Evolutionary conservation across 1,140 invertebrate genomes (phyloP).

Genomic region (Pseudomyrmex sp.): DNA sequence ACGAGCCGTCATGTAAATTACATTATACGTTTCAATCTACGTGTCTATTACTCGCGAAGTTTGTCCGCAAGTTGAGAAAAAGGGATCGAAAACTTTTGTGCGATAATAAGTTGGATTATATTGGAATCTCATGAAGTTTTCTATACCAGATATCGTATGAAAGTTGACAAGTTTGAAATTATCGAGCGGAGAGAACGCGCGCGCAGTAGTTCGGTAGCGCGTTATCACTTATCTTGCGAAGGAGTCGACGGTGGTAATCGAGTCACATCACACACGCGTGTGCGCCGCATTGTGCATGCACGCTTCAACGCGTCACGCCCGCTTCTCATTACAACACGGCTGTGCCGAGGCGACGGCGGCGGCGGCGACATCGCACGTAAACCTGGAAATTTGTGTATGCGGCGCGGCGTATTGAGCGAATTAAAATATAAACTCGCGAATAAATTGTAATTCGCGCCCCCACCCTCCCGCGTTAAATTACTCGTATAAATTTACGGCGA

Average conservation of each 20-base stretch:
- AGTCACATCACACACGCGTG: conserved; percentile 7
- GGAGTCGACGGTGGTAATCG: conserved; percentile 29
- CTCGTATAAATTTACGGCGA: conserved; percentile 52
- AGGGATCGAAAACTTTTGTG: neutral
- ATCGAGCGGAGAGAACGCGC: neutral
- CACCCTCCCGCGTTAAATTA: conserved; percentile 38
- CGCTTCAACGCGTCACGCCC: conserved; percentile 25
- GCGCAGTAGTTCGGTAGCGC: neutral
- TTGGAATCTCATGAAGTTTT: too few relatives aligned
- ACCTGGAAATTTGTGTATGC: conserved; percentile 1
- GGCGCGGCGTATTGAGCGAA: conserved; percentile 29
- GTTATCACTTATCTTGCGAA: conserved; percentile 28
- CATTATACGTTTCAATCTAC: too few relatives aligned
- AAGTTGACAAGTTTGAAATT: neutral
- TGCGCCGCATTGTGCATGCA: conserved; percentile 26
- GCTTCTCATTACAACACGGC: conserved; percentile 16
- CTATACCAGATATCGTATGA: neutral
- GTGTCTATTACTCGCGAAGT: too few relatives aligned
- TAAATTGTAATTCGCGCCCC: conserved; percentile 53
- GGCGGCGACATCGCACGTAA: neutral
- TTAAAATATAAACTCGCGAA: conserved; percentile 60
- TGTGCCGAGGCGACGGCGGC: too few relatives aligned
- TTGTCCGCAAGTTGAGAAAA: too few relatives aligned
- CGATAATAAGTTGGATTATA: neutral
- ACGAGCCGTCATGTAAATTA: too few relatives aligned